Percentiles rank a stretch among this genome's conserved stretches.
Conservation (phyloP, 1,140 invertebrate species). For the Diorhabda carinulata region DNA sequence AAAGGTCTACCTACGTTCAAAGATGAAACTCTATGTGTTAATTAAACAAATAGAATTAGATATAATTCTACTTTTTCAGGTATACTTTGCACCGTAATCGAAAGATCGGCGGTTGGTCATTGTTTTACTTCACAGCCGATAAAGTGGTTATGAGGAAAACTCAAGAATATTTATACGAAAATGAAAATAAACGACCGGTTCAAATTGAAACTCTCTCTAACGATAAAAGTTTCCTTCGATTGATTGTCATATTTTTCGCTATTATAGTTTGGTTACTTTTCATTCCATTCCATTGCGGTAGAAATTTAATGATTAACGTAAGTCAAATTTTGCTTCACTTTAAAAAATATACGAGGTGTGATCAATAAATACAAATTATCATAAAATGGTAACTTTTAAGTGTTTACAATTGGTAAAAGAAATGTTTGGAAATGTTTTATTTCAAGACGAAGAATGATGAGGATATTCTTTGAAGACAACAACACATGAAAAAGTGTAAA, state of each 20-base stretch:
- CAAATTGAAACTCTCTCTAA: slow-evolving; percentile 57
- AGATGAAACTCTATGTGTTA: too few relatives aligned
- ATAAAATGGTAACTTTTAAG: too few relatives aligned
- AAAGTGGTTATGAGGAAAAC: slow-evolving; percentile 71
- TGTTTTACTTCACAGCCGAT: slow-evolving; percentile 78
- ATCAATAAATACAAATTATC: too few relatives aligned
- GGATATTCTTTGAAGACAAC: too few relatives aligned
- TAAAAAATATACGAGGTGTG: too few relatives aligned
- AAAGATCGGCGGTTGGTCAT: slow-evolving; percentile 62
- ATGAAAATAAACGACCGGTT: slow-evolving; percentile 65
- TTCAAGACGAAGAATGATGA: too few relatives aligned
- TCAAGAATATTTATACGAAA: slow-evolving; percentile 68
- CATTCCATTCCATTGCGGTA: not conserved
- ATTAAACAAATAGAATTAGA: too few relatives aligned
- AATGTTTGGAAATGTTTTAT: too few relatives aligned
- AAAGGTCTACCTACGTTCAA: too few relatives aligned
- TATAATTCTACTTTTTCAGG: slow-evolving; percentile 47
- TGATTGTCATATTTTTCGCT: slow-evolving; percentile 3
- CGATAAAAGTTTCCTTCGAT: not conserved
- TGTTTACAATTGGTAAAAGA: too few relatives aligned
- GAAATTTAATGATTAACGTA: not conserved
- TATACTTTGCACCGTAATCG: slow-evolving; percentile 59
- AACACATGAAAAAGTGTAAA: too few relatives aligned
- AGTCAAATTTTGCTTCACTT: not conserved
- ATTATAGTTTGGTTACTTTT: not conserved